These are phyloP conservation scores for Grus americana DNA, from an alignment of 2,113 vertebrate genomes.

Conservation along the genomic window DNA sequence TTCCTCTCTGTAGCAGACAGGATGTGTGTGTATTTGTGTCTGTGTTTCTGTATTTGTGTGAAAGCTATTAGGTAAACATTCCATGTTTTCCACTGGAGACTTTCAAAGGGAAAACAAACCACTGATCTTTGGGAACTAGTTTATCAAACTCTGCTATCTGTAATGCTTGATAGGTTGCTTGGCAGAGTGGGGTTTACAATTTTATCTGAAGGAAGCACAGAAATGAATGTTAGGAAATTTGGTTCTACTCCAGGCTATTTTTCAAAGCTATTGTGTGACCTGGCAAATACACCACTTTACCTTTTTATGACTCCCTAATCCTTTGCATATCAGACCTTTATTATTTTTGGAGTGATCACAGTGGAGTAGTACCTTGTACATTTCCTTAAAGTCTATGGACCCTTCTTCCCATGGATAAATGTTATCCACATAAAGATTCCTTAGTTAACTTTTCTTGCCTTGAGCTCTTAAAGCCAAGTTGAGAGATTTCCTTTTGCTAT, in stretches of 20 bases:
- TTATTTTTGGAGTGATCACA: neutral
- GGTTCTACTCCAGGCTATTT: neutral
- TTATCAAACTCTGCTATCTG: neutral
- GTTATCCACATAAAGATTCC: neutral
- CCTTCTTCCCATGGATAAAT: neutral
- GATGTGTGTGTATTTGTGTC: neutral
- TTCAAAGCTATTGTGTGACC: neutral
- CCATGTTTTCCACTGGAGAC: neutral
- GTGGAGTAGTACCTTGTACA: neutral
- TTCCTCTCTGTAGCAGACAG: constrained; percentile 12
- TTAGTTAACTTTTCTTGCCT: neutral
- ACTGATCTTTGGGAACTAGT: neutral
- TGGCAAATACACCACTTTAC: neutral
- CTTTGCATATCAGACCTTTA: neutral
- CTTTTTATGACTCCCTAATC: neutral
- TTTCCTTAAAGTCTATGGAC: neutral
- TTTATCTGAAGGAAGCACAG: neutral
- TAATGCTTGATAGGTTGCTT: neutral
- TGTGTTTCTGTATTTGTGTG: neutral
- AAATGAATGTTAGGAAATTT: neutral
- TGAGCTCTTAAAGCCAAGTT: neutral
- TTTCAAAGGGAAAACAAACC: constrained; percentile 8
- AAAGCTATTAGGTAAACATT: neutral
- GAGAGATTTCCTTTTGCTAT: neutral
- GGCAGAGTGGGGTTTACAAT: neutral